Evolutionary conservation across 2,888 invertebrate genomes (phyloP), one percentile per base, ranked within the genome.

Genomic region (Epinotia brunnichana): DNA sequence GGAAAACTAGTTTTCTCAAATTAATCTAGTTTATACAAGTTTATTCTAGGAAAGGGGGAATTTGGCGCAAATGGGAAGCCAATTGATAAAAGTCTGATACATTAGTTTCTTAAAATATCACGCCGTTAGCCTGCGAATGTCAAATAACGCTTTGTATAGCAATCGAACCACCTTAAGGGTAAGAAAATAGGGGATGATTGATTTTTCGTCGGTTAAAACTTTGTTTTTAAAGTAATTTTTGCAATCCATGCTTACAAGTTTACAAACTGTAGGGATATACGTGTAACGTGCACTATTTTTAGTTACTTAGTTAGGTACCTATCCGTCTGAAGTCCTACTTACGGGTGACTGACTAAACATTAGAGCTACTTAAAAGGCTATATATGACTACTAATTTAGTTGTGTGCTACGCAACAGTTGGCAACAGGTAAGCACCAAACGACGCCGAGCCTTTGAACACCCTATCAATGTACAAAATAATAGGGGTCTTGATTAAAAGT

Each of bases 341-440:
- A 75, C 76, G 78, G 80, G 79, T 81, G 79, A 81, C 69, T 75
- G 66, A 60, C 64, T 53, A 64, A 60, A 60, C 70, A 64, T 64
- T 53, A 71, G 53, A 71, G 66, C 59, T 41, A 41, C 59, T 71
- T 66, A 51, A 56, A 70, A 66, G 48, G 51, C 11, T 48, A 57
- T 51, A 39, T 53, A 64, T 39, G 19, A 35, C 17, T 35, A 17
- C n/a, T 13, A 21, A 13, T 7, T 19, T 39, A 66, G 54, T n/a
- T 53, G 51, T 41, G 41, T 48, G 7, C 59, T 21, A n/a, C 48
- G 59, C 70, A 70, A 70, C 64, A 70, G 70, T 57, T 59, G 64
- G 59, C 70, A 70, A 70, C 64, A 70, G 70, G 63, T 59, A 59
- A 64, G 56, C 48, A 19, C 63, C 29, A 39, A 41, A 39, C 64